A percentile compares a stretch with the other conserved stretches of the same genome.
Evolutionary conservation across 2,888 invertebrate genomes (phyloP).

Genomic region (Troilus luridus): DNA sequence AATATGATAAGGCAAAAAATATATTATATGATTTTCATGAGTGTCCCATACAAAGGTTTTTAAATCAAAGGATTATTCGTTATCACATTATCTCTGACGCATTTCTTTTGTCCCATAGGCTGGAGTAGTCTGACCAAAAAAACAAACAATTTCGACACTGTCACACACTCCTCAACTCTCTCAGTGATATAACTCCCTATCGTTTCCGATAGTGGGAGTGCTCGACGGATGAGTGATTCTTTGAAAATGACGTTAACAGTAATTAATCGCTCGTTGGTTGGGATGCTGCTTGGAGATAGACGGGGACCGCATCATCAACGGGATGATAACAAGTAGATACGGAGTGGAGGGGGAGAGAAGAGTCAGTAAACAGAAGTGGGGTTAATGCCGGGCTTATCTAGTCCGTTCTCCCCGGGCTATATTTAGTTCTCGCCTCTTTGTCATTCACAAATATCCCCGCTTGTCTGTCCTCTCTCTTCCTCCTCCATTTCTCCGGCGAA

Average conservation of each 20-base stretch:
- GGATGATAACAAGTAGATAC: conserved; percentile 4
- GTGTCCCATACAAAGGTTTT: not conserved
- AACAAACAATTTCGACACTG: conserved; percentile 8
- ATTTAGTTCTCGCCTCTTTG: conserved; percentile 23
- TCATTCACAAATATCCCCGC: conserved; percentile 36
- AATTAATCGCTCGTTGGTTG: not conserved
- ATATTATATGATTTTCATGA: not conserved
- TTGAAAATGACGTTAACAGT: conserved; percentile 14
- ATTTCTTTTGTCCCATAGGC: not conserved
- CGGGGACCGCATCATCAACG: not conserved
- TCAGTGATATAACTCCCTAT: not conserved
- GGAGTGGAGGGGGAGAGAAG: not conserved
- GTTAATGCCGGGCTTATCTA: conserved; percentile 33
- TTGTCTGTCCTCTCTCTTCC: not conserved
- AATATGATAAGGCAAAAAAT: not conserved
- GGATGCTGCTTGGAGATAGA: not conserved
- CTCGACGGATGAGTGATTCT: conserved; percentile 27
- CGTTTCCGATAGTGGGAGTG: not conserved
- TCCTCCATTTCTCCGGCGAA: not conserved
- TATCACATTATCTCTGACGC: not conserved
- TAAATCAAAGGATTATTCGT: not conserved
- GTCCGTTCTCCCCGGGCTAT: not conserved
- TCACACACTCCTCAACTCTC: not conserved
- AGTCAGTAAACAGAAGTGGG: conserved; percentile 42
- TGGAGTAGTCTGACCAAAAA: not conserved